phyloP scores from a whole-genome alignment of 2,113 vertebrate species.

The Prionailurus bengalensis region DNA sequence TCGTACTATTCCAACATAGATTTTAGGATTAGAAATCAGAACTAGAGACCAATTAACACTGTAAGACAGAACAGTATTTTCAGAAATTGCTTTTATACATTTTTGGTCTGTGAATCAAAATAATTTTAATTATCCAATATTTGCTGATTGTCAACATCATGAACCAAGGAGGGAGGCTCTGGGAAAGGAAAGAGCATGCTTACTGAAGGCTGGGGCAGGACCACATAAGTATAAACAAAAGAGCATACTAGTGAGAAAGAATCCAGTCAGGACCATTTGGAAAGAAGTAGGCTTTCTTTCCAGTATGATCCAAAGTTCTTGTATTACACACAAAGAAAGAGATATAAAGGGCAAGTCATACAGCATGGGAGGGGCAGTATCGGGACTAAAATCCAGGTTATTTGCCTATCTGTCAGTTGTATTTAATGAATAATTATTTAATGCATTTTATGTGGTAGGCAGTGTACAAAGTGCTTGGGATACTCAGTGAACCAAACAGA shows the following conservation, averaged over 20 bases:
- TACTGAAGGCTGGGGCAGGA: background rate
- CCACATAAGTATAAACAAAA: background rate
- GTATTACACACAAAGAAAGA: background rate
- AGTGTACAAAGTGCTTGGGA: background rate
- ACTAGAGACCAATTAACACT: background rate
- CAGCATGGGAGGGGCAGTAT: background rate
- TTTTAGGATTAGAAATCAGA: background rate
- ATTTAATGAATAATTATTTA: background rate
- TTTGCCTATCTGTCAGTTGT: background rate
- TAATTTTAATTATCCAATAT: background rate
- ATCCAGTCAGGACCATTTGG: background rate
- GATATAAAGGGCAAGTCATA: background rate
- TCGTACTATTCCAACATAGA: background rate
- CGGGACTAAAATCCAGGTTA: background rate
- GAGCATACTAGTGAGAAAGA: background rate
- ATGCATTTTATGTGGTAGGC: background rate
- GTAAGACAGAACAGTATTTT: background rate
- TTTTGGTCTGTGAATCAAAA: background rate
- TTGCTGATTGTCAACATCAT: background rate
- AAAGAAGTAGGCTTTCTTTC: background rate
- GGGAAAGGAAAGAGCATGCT: background rate
- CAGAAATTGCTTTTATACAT: background rate
- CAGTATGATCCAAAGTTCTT: background rate
- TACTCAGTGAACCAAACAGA: background rate
- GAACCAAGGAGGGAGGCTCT: background rate